A percentile compares a stretch with the other conserved stretches of the same genome.
Evolutionary conservation across 2,797 vertebrate genomes (phyloP).

Genomic region (Poeciliopsis infans): DNA sequence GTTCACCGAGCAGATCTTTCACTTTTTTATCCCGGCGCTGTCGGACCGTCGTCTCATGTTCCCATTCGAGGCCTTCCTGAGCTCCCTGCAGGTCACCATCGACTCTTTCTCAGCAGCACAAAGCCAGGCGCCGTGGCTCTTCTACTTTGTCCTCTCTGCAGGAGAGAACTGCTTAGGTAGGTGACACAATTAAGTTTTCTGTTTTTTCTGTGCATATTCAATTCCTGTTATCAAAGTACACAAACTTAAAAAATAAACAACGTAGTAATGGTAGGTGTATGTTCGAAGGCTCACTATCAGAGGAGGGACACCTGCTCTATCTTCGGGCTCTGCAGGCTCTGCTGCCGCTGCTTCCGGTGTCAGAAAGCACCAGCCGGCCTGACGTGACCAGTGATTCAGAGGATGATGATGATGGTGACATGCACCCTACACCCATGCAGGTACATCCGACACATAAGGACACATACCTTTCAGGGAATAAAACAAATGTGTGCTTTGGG

Average conservation of each 20-base stretch:
- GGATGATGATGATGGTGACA: slow-evolving; percentile 85
- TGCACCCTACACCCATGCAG: slow-evolving; percentile 75
- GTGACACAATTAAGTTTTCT: neutral
- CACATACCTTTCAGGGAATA: neutral
- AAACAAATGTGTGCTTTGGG: neutral
- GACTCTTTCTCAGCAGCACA: slow-evolving; percentile 66
- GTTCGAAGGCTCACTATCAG: slow-evolving; percentile 85
- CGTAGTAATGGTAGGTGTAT: slow-evolving; percentile 20
- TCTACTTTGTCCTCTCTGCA: slow-evolving; percentile 93
- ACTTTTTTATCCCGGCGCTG: slow-evolving; percentile 94
- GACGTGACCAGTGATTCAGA: slow-evolving; percentile 93
- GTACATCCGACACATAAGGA: slow-evolving; percentile 67
- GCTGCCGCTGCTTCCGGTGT: slow-evolving; percentile 89
- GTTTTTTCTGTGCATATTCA: slow-evolving; percentile 4
- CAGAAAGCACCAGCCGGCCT: slow-evolving; percentile 79
- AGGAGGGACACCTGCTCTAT: slow-evolving; percentile 92
- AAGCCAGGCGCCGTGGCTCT: slow-evolving; percentile 90
- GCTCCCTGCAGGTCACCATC: slow-evolving; percentile 85
- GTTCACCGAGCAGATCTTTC: slow-evolving; percentile 95
- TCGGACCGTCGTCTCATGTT: slow-evolving; percentile 86
- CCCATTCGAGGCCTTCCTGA: slow-evolving; percentile 93
- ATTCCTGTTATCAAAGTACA: neutral
- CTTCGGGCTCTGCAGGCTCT: slow-evolving; percentile 89
- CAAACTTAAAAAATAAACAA: neutral
- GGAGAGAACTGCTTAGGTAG: slow-evolving; percentile 91